Percentiles rank a stretch among this genome's conserved stretches.
phyloP scores from a whole-genome alignment of 2,113 vertebrate species.

The Paradisaea rubra region DNA sequence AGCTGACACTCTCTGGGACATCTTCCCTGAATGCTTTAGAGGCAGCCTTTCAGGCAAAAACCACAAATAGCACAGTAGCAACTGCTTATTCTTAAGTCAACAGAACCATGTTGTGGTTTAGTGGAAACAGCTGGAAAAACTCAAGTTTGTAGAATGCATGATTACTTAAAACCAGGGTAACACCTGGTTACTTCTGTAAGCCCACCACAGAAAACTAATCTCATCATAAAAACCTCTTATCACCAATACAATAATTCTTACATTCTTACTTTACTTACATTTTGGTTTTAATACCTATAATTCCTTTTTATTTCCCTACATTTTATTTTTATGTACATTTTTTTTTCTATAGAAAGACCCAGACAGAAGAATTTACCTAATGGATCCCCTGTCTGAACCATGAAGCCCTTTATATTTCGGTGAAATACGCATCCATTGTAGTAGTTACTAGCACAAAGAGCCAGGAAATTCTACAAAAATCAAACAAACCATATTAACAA shows the following conservation, averaged over 20 bases:
- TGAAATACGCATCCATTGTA: conserved; percentile 92
- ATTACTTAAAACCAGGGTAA: not conserved
- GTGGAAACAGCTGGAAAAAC: not conserved
- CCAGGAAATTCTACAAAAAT: conserved; percentile 88
- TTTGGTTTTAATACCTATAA: not conserved
- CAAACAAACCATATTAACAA: conserved; percentile 33
- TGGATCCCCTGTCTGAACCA: conserved; percentile 97
- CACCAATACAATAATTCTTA: not conserved
- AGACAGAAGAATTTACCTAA: conserved; percentile 76
- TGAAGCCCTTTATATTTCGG: conserved; percentile 97
- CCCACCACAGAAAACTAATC: not conserved
- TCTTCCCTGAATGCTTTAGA: not conserved
- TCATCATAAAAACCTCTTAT: not conserved
- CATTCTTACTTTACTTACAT: not conserved
- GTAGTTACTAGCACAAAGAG: conserved; percentile 90
- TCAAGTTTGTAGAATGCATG: not conserved
- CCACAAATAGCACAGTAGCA: not conserved
- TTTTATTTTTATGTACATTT: not conserved
- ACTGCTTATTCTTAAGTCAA: not conserved
- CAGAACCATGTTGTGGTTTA: not conserved
- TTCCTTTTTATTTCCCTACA: not conserved
- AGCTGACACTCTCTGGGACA: not conserved
- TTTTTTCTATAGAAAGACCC: not conserved
- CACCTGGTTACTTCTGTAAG: not conserved
- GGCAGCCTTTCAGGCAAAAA: not conserved